phyloP scores from a whole-genome alignment of 2,797 vertebrate species.

The Micropoecilia bifurca region DNA sequence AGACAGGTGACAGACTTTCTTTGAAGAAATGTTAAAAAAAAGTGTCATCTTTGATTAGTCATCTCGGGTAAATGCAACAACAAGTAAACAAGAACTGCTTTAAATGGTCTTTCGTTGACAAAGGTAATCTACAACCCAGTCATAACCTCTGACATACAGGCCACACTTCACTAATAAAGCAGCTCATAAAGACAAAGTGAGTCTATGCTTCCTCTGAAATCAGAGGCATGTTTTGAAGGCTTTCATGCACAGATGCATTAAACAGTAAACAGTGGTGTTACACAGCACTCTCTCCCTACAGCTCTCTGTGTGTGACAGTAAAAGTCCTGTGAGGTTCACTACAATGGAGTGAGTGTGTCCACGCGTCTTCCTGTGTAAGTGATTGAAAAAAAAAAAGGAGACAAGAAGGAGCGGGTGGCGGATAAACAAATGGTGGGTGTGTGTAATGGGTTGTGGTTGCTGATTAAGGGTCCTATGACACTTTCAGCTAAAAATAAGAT shows the following conservation, averaged over 20 bases:
- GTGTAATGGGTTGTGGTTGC: conserved; percentile 40
- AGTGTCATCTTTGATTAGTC: conserved; percentile 7
- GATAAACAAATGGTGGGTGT: conserved; percentile 44
- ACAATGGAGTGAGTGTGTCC: conserved; percentile 71
- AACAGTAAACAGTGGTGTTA: conserved; percentile 68
- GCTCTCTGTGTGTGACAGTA: conserved; percentile 60
- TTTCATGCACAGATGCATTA: conserved; percentile 65
- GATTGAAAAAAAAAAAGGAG: conserved; percentile 30
- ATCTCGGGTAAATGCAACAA: conserved; percentile 21
- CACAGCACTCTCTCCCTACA: conserved; percentile 67
- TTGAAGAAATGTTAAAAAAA: neutral
- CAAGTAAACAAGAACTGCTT: neutral
- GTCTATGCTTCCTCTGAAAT: conserved; percentile 41
- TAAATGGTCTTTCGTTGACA: neutral
- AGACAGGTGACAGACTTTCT: neutral
- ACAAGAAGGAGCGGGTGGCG: neutral
- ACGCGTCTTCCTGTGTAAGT: conserved; percentile 35
- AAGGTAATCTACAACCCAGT: neutral
- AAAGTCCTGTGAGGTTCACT: conserved; percentile 59
- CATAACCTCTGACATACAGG: neutral
- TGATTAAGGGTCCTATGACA: conserved; percentile 70
- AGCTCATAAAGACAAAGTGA: conserved; percentile 14
- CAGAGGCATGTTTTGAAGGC: conserved; percentile 52
- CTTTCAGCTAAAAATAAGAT: conserved; percentile 68
- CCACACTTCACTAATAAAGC: neutral